Base-by-base conservation (phyloP, 2,797 vertebrate genomes). In the Anguilla marmorata region DNA sequence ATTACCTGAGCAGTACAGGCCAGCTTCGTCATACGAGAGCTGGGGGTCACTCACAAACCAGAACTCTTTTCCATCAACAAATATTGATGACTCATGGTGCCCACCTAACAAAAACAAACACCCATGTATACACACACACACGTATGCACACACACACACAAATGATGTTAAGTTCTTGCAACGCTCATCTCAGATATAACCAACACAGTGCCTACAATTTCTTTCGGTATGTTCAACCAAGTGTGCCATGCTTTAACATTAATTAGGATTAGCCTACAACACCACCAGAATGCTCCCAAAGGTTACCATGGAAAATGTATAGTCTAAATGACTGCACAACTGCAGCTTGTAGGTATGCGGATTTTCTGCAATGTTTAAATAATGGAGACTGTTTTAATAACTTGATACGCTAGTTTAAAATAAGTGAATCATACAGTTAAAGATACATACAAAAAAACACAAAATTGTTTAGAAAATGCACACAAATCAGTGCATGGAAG, bases 1-100 rank as follows among this genome's bases (percentile, higher is more conserved):
- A 85, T 96, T 97, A 79, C 91, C 93, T 3, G 91, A 92, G 92
- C 98, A 99, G 89, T 95, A 98, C 24, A 96, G 91, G 21, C 88
- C 54, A 0, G 98, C 98, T 93, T 98, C 97, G 89, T 97, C 95
- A 86, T 94, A 97, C 85, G 90, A 94, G 52, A 99, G 93, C 74
- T 83, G 92, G 14, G 95, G 95, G 54, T 97, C 92, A 0, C 90
- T 88, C 76, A 99, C 95, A 92, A 99, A 98, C 98, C 98, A 99
- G 89, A 97, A 98, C 95, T 99, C 98, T 33, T 95, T 93, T 84
- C 94, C 95, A 88, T 98, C 98, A 86, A 98, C 86, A 89, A 98
- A 95, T 90, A 97, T 76, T 0, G 97, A 96, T 0, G 95, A 91
- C 54, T 96, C 92, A 87, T 98, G 96, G 93, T 97, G 94, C 0